Conservation (phyloP, 2,113 vertebrate species). For the rat (Rattus norvegicus) region GRCr8 NC_086023.1:157675001-157675500, state of each 20-base stretch:
- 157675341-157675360: too few species aligned
- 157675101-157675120: accelerated
- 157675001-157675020: not conserved
- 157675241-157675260: not conserved
- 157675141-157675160: not conserved
- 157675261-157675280: not conserved
- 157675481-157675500: too few species aligned
- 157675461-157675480: not conserved
- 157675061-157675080: accelerated
- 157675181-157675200: not conserved
- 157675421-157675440: not conserved
- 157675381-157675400: too few species aligned
- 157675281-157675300: not conserved
- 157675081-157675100: accelerated
- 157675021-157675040: not conserved
- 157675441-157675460: not conserved
- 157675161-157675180: too few species aligned
- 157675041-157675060: accelerated
- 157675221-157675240: not conserved
- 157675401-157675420: not conserved
- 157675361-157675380: too few species aligned
- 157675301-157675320: not conserved
- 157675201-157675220: not conserved
- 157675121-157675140: too few species aligned
- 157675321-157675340: too few species aligned